Evolutionary conservation across 1,140 invertebrate genomes (phyloP), one percentile per base, ranked within the genome.

Genomic region (Procambarus clarkii): DNA sequence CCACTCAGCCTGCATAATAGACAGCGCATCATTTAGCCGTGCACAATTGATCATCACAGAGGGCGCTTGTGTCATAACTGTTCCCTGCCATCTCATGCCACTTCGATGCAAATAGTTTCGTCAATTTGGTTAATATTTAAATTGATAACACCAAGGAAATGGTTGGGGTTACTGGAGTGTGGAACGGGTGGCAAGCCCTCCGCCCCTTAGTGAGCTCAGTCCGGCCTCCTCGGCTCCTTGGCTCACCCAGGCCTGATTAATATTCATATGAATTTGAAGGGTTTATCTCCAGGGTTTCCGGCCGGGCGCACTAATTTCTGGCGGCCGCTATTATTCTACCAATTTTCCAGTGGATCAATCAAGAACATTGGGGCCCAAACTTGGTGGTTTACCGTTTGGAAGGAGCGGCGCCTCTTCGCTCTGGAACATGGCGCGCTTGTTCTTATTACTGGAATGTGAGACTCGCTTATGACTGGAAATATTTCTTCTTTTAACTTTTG

Each of bases 271-370:
- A 91, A 85, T 91, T 78, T 91, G 81, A 91, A 90, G 88, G 88
- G 88, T 91, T 91, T 91, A 91, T 91, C 88, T 84, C 81, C 45
- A 8, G 80, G 82, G 34, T 85, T 91, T 91, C 88, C 88, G 74
- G 74, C 74, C 88, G 81, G 76, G 4, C 82, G 88, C 81, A 78
- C 82, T 91, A 91, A 91, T 91, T 91, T 85, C 88, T 85, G 81
- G 34, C 81, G 82, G 69, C 79, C 88, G 88, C 81, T 79, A 85
- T 91, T 91, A 91, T 91, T 84, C 88, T 77, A 91, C 88, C 88
- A 91, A 91, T 91, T 91, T 91, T 91, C 88, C 88, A 91, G 24
- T 85, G 88, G 88, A 91, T 91, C 88, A 91, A 85, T 91, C 81
- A 91, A 91, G 88, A 85, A 91, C 82, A 91, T 85, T 91, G 88